A percentile compares a stretch with the other conserved stretches of the same genome.
phyloP scores from a whole-genome alignment of 2,113 vertebrate species.

The Clarias magur region DNA sequence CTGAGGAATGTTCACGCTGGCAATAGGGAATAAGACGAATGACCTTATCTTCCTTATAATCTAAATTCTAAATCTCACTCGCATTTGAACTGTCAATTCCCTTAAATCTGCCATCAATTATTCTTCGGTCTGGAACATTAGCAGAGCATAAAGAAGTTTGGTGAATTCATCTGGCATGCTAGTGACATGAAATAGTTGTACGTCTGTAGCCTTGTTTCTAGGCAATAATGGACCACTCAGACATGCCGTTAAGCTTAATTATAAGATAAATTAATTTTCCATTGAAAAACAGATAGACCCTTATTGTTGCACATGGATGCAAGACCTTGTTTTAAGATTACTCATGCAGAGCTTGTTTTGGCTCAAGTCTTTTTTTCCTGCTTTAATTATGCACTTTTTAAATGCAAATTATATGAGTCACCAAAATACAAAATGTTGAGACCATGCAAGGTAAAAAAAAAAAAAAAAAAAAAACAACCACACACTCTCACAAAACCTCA shows the following conservation, averaged over 20 bases:
- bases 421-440: not conserved
- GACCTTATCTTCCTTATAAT: not conserved
- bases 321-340: not conserved
- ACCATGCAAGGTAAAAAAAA: not conserved
- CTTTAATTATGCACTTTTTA: not conserved
- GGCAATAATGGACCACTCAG: slow-evolving; percentile 15
- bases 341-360: not conserved
- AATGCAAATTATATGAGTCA: not conserved
- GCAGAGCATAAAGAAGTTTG: not conserved
- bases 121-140: not conserved
- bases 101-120: not conserved
- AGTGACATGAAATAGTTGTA: not conserved
- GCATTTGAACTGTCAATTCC: slow-evolving; percentile 2
- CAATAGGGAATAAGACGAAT: not conserved
- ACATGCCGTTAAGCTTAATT: slow-evolving; percentile 8
- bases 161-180: not conserved
- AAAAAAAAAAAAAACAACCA: not conserved
- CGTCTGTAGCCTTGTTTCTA: slow-evolving; percentile 2
- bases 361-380: not conserved
- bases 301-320: not conserved
- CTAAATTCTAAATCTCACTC: not conserved
- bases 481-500: too few species aligned
- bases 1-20: not conserved
- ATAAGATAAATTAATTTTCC: slow-evolving; percentile 4
- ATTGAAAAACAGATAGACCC: not conserved